Conservation (phyloP, 2,888 invertebrate genomes). For the Candidula unifasciata region DNA sequence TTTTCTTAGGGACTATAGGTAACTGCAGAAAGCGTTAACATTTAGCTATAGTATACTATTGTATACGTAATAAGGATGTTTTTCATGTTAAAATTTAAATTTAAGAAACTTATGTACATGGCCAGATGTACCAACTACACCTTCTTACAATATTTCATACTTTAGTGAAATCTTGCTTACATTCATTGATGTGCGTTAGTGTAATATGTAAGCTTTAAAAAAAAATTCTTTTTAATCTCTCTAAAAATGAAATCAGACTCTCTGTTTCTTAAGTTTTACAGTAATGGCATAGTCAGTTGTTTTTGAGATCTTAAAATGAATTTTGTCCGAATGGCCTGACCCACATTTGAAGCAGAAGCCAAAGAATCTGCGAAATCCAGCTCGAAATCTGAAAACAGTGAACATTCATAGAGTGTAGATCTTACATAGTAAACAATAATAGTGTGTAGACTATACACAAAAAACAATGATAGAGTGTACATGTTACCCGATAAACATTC, state of each 20-base stretch:
- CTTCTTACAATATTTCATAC: too few species aligned
- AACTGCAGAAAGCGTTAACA: too few species aligned
- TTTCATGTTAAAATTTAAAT: too few species aligned
- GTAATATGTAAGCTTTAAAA: too few species aligned
- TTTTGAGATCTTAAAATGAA: constrained; percentile 1
- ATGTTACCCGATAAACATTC: too few species aligned
- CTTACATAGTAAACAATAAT: background rate
- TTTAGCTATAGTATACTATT: too few species aligned
- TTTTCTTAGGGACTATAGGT: too few species aligned
- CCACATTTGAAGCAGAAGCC: constrained; percentile 83
- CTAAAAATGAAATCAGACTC: background rate
- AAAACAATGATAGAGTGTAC: background rate
- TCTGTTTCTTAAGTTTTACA: background rate
- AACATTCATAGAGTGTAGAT: background rate
- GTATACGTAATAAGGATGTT: too few species aligned
- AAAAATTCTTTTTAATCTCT: background rate
- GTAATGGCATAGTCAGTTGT: background rate
- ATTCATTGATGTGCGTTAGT: too few species aligned
- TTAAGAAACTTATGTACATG: too few species aligned
- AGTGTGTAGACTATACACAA: background rate
- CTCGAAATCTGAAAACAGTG: constrained; percentile 86
- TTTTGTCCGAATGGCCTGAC: background rate
- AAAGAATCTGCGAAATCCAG: constrained; percentile 94
- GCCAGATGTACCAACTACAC: too few species aligned
- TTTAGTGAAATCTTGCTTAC: too few species aligned